Base-by-base conservation (phyloP, 2,113 vertebrate species). In the Ciconia stormi region DNA sequence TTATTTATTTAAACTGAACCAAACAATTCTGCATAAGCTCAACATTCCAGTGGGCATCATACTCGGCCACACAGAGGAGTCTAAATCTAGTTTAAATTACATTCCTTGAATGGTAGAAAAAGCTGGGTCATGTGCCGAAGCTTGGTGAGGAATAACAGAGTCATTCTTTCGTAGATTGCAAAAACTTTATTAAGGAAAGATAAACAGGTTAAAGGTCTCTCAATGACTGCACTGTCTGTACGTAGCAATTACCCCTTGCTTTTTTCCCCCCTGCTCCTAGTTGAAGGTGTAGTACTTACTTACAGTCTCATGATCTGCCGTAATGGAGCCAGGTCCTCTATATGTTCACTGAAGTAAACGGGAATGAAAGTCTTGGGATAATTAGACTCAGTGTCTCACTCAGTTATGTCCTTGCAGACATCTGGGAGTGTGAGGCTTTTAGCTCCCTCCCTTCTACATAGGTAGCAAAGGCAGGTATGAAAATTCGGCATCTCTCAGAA, bases 41-140 rank as follows among this genome's bases (percentile, higher is more conserved):
- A 94, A 88, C 89, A 92, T 95, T 97, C 95, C 85, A 92, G 27
- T n/a, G 23, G 63, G 42, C 79, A 95, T 82, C 71, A 72, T 10
- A 27, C 72, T 88, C 18, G 32, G 70, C 49, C 47, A 63, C 0
- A 15, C 55, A 59, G 61, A 59, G 71, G 58, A 80, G 95, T 79
- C 50, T 90, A 93, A 97, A 95, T 90, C 79, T 93, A 79, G 90
- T 72, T 96, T 91, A 94, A 94, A 93, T 94, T 95, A 40, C 93
- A 73, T 97, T 97, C 93, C 94, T 73, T 82, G 94, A 84, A 86
- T 83, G 84, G 94, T 83, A 97, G 93, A 96, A 96, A 95, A 96
- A 87, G 69, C 86, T 91, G 82, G 63, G 74, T 96, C 94, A 90
- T 91, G 72, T 77, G 88, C 47, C 0, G 38, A 78, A 91, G 71